phyloP scores from a whole-genome alignment of 2,888 invertebrate species.

The Conomelus anceps region DNA sequence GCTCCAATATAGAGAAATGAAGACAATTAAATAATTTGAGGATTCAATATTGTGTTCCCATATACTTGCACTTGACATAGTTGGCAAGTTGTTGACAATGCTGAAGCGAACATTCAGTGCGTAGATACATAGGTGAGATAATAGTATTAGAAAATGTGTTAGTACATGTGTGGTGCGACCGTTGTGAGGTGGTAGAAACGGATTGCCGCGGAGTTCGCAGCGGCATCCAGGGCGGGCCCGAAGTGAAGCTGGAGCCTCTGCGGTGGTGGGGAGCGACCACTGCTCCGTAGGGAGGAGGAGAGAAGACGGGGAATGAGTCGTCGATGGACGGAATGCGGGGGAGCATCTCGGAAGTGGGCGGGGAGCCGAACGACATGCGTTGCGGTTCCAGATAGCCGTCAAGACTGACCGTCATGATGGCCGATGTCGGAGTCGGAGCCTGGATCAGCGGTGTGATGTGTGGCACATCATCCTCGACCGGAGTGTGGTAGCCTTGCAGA shows the following conservation, averaged over 20 bases:
- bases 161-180: conserved; percentile 88
- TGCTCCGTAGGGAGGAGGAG: conserved; percentile 63
- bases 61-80: too few relatives aligned
- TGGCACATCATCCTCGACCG: conserved; percentile 57
- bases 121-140: not conserved
- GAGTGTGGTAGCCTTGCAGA: conserved; percentile 71
- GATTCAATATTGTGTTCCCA: too few relatives aligned
- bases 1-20: too few relatives aligned
- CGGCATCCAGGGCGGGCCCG: conserved; percentile 39
- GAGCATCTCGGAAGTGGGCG: conserved; percentile 61
- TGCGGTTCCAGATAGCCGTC: conserved; percentile 82
- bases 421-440: conserved; percentile 76
- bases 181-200: conserved; percentile 68
- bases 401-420: conserved; percentile 73
- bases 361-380: conserved; percentile 72
- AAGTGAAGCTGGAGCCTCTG: conserved; percentile 41
- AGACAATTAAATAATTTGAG: too few relatives aligned
- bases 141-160: conserved; percentile 39
- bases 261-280: conserved; percentile 39
- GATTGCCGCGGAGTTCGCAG: conserved; percentile 59
- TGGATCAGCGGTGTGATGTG: conserved; percentile 50
- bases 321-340: conserved; percentile 60
- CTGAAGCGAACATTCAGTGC: not conserved
- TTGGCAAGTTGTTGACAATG: too few relatives aligned
- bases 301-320: conserved; percentile 78